Conservation (phyloP, 2,888 invertebrate genomes). For the Acleris emargana region DNA sequence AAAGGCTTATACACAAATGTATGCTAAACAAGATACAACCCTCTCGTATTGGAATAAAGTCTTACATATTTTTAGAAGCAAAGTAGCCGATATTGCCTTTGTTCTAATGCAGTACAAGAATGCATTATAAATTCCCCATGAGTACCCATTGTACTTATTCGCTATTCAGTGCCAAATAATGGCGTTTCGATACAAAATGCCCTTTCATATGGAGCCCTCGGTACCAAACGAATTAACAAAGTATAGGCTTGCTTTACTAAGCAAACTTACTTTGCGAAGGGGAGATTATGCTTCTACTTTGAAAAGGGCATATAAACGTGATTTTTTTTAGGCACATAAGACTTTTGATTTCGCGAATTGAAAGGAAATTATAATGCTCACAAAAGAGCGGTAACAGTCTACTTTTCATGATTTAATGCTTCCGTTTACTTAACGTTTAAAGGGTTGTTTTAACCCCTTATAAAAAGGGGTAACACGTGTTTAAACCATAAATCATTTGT, state of each 20-base stretch:
- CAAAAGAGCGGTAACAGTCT: conserved; percentile 26
- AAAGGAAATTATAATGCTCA: conserved; percentile 16
- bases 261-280: conserved; percentile 29
- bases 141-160: conserved; percentile 14
- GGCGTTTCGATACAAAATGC: no score
- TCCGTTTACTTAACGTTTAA: conserved; percentile 17
- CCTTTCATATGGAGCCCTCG: no score
- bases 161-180: no score
- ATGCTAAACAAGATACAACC: no score
- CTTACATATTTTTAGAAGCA: no score
- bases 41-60: no score
- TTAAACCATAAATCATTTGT: no score
- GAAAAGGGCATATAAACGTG: conserved; percentile 15
- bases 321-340: not conserved
- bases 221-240: conserved; percentile 18
- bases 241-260: conserved; percentile 33
- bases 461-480: no score
- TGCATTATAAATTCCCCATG: conserved; percentile 26
- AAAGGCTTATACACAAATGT: no score
- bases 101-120: not conserved
- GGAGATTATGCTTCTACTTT: conserved; percentile 7
- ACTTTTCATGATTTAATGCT: conserved; percentile 30
- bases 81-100: no score
- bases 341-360: not conserved
- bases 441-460: conserved; percentile 9